Base-by-base conservation (phyloP, 2,888 invertebrate genomes). In the Philhelius pedissequus region DNA sequence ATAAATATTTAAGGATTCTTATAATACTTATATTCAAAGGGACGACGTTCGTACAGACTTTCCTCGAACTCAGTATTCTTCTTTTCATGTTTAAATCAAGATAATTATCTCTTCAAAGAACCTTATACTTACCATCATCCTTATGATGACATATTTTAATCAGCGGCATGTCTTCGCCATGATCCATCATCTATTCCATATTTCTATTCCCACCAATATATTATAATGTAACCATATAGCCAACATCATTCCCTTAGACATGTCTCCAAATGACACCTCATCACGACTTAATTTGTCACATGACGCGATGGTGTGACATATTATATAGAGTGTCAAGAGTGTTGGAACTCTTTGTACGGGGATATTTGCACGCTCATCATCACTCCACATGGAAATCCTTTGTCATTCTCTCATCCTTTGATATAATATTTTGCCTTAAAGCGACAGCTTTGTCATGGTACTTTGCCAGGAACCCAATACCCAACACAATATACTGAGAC, bases 231-330 rank as follows among this genome's bases (percentile, higher is more conserved):
- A n/a, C n/a, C n/a, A n/a, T 20, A 11, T n/a, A 62, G 32, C 8
- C 27, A 25, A 13, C 6, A 56, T 25, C 5, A 54, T 43, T 58
- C 35, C 11, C 66, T 66, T 27, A 35, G 75, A 48, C 22, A 48
- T 48, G 54, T 38, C 54, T 20, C 45, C 4, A 62, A 43, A 62
- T 48, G 66, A 75, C 75, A 75, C 35, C 45, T 48, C 22, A 25
- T 75, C 66, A 56, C 35, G 75, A 75, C 58, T 66, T 54, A 75
- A 54, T 75, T 50, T 75, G 56, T 68, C 75, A 68, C 56, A 68
- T 68, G 48, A 48, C 48, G 35, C 32, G 54, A 45, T 68, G 45
- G 45, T 68, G n/a, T 68, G 56, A 48, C 38, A 38, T 18, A 22
- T 27, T 18, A 18, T 18, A 18, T 30, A 30, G 20, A 66, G 56